Evolutionary conservation across 2,797 vertebrate species (phyloP), one percentile per base, ranked within the genome.

Genomic region (Antennarius maculatus): DNA sequence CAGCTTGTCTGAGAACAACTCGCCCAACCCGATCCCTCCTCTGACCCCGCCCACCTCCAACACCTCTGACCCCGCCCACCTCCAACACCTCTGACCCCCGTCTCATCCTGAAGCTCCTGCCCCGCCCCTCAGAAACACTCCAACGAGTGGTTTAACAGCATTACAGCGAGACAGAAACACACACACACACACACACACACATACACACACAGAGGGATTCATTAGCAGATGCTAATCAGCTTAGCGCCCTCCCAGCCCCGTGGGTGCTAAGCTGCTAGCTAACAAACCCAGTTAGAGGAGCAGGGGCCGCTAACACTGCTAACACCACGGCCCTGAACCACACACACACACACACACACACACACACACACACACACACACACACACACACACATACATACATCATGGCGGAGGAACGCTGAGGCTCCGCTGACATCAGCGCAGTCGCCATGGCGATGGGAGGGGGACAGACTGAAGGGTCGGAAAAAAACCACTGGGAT

Each of bases 181-280:
- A 23, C 23, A 23, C 23, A 23, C 23, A 23, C 23, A 23, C 23
- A 23, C 23, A 42, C 48, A 18, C 27, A 54, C 66, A 39, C 37
- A 54, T 1, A 55, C 47, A 13, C 18, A 55, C 65, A 3, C 80
- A 85, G 80, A 89, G 9, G 23, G 23, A 23, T 2, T 23, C 23
- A 23, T 93, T 92, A 91, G 86, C 70, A 64, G 84, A 88, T 59
- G 43, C 49, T 92, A 93, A 93, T 93, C 88, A 88, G 88, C 88
- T 92, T 91, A 91, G 62, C 54, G 74, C 77, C 86, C 83, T 77
- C 82, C 77, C 72, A 72, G 66, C 69, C 80, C 85, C 88, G 87
- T 73, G 46, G 73, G 84, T 60, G 42, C 76, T 91, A 90, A 92
- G 90, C 90, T 89, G 87, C 89, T 92, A 88, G 91, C 73, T 80